These are phyloP conservation scores for Corythoichthys intestinalis DNA, from an alignment of 2,113 vertebrate species.

Conservation along the genomic window DNA sequence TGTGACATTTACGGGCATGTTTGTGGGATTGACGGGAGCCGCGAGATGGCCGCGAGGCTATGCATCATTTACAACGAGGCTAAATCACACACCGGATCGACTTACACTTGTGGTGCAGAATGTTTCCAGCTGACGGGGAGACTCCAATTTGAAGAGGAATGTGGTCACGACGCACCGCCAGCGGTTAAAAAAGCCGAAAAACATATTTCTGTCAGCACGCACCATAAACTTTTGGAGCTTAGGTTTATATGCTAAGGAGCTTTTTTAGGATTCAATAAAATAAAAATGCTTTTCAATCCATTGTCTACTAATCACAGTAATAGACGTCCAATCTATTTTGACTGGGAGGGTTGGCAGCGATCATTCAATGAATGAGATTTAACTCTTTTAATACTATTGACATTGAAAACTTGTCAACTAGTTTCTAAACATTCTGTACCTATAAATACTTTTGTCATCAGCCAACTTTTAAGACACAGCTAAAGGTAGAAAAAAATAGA, in stretches of 20 bases:
- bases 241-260: not conserved
- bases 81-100: not conserved
- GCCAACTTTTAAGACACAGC: too few species aligned
- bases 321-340: too few species aligned
- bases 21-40: not conserved
- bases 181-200: not conserved
- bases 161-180: not conserved
- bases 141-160: not conserved
- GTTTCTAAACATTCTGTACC: too few species aligned
- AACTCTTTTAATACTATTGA: too few species aligned
- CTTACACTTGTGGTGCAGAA: not conserved
- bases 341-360: too few species aligned
- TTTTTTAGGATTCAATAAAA: not conserved
- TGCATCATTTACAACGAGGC: conserved; percentile 1
- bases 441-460: too few species aligned
- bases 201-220: not conserved
- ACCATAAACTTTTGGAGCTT: not conserved
- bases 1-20: conserved; percentile 1
- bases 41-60: not conserved
- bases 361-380: too few species aligned
- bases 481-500: too few species aligned
- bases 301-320: too few species aligned
- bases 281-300: too few species aligned
- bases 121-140: not conserved
- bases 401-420: too few species aligned